Percentiles rank a stretch among this genome's conserved stretches.
Conservation (phyloP, 1,140 invertebrate species). For the Leptoteleia sp. region DNA sequence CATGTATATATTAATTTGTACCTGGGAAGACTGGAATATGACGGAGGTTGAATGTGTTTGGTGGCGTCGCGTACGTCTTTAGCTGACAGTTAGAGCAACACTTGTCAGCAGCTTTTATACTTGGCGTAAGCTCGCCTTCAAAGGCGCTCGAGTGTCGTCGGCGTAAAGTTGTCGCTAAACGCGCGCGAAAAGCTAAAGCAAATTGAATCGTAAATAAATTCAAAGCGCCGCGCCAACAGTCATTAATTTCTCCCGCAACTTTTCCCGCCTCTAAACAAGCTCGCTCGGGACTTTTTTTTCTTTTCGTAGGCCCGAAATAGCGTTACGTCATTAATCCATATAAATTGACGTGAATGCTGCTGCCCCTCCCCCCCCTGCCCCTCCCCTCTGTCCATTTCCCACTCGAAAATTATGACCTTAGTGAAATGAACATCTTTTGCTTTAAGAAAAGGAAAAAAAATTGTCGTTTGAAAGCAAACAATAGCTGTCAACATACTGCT, state of each 20-base stretch:
- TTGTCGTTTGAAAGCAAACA: too few species aligned
- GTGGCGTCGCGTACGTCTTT: not conserved
- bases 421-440: too few species aligned
- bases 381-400: constrained; percentile 29
- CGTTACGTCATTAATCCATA: constrained; percentile 17
- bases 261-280: not conserved
- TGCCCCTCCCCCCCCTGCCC: too few species aligned
- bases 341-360: constrained; percentile 19
- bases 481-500: too few species aligned
- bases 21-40: too few species aligned
- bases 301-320: not conserved
- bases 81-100: constrained; percentile 14
- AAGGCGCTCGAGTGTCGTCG: not conserved
- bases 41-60: too few species aligned
- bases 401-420: constrained; percentile 29
- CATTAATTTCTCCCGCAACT: not conserved
- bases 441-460: too few species aligned
- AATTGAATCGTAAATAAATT: not conserved
- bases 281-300: not conserved
- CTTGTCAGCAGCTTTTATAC: constrained; percentile 16
- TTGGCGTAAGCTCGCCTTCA: not conserved
- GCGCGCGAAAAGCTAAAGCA: not conserved
- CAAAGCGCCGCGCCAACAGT: not conserved
- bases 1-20: too few species aligned
- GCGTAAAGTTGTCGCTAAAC: too few species aligned